Evolutionary conservation across 2,797 vertebrate genomes (phyloP).

Genomic region (Podarcis siculus): DNA sequence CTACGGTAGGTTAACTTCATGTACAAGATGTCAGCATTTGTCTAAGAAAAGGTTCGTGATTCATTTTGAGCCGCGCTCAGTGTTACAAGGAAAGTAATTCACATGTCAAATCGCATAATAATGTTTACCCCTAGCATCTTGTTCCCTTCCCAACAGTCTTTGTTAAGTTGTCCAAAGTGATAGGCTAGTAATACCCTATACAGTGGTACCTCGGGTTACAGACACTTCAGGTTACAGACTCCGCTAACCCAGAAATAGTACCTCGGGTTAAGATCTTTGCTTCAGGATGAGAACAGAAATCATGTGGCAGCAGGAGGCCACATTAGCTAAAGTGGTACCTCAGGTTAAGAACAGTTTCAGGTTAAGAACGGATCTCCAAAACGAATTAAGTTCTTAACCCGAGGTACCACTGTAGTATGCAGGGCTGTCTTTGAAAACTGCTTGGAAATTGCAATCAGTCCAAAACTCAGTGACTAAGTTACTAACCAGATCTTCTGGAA

Average conservation of each 20-base stretch:
- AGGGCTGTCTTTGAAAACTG: not conserved
- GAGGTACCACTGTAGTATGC: too few relatives aligned
- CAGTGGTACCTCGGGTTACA: too few relatives aligned
- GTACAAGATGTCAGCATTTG: not conserved
- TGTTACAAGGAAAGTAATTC: not conserved
- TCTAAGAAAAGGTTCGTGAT: not conserved
- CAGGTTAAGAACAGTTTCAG: too few relatives aligned
- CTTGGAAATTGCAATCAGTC: not conserved
- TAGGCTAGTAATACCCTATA: not conserved
- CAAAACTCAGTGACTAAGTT: not conserved
- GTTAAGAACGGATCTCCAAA: too few relatives aligned
- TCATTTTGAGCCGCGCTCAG: not conserved
- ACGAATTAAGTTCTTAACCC: too few relatives aligned
- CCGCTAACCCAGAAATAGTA: too few relatives aligned
- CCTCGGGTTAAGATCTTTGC: too few relatives aligned
- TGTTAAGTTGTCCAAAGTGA: not conserved
- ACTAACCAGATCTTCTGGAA: too few relatives aligned
- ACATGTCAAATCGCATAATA: not conserved
- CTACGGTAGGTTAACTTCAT: conserved; percentile 85
- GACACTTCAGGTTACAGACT: too few relatives aligned
- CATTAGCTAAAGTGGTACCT: too few relatives aligned
- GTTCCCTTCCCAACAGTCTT: not conserved
- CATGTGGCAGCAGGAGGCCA: rapidly evolving
- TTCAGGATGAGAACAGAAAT: too few relatives aligned
- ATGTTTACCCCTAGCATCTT: not conserved